Base-by-base conservation (phyloP, 2,113 vertebrate species). In the Cynocephalus volans region DNA sequence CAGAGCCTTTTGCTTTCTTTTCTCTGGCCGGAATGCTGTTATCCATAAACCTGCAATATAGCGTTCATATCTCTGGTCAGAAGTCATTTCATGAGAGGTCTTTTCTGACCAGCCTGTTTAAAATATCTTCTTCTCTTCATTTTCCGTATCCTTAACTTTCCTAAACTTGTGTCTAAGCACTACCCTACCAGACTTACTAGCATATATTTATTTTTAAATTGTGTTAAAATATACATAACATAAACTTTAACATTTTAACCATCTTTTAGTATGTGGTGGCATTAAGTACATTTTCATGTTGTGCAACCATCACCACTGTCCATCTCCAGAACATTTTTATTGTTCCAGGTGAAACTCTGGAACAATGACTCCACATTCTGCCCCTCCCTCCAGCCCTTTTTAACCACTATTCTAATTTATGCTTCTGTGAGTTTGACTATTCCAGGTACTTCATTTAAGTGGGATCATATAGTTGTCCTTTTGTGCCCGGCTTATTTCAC, bases 21-120 rank as follows among this genome's bases (percentile, higher is more conserved):
- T 56, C 80, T 83, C 62, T 77, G 75, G 31, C 67, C 31, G 1
- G n/a, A 60, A 41, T 41, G 41, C 36, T 19, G n/a, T 80, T 79
- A 23, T 60, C 72, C 0, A 0, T 24, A 18, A 65, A 58, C 21
- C 2, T 56, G 50, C 15, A 10, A 0, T 13, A 10, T 3, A 67
- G 52, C 60, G 3, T 33, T 72, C 76, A 1, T 12, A 6, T 28
- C 31, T 75, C 36, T 45, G 26, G 62, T 67, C 15, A 18, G 72
- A 33, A 26, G 18, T 5, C 8, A 33, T 36, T 80, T 93, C 31
- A 12, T 9, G 56, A 48, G 18, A 13, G 23, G n/a, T 33, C 48
- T 72, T 19, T 18, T 21, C 36, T 58, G 80, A 62, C 33, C 15
- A 1, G 45, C 28, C 56, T 8, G 2, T n/a, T 54, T 48, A 62